Conservation (phyloP, 2,888 invertebrate genomes). For the Celastrina argiolus region DNA sequence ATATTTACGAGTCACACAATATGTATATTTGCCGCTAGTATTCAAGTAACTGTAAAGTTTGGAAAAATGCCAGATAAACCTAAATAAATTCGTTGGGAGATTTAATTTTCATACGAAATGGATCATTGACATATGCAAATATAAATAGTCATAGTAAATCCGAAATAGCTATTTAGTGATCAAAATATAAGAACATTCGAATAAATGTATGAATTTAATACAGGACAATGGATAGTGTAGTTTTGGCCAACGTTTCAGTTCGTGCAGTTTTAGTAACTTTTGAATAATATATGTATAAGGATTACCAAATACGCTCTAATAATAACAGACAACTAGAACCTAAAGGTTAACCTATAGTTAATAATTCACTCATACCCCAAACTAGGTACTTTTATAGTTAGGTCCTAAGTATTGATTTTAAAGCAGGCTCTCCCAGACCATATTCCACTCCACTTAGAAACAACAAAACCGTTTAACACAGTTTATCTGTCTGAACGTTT, state of each 20-base stretch:
- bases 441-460: conserved; percentile 5
- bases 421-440: neutral
- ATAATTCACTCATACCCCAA: no score
- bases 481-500: neutral
- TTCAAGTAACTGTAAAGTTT: conserved; percentile 1
- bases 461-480: conserved; percentile 14
- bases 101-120: neutral
- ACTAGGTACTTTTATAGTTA: no score
- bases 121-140: conserved; percentile 9
- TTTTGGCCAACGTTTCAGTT: no score
- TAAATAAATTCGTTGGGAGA: neutral
- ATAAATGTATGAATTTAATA: neutral
- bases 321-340: no score
- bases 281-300: no score
- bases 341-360: no score
- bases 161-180: neutral
- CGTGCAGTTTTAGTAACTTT: no score
- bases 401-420: no score
- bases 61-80: neutral
- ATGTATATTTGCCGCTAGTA: neutral
- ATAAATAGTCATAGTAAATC: neutral
- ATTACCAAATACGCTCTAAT: no score
- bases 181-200: neutral
- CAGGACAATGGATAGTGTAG: neutral
- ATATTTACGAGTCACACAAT: neutral